Percentiles rank a stretch among this genome's conserved stretches.
phyloP scores from a whole-genome alignment of 1,140 invertebrate genomes.

The Microplitis mediator region DNA sequence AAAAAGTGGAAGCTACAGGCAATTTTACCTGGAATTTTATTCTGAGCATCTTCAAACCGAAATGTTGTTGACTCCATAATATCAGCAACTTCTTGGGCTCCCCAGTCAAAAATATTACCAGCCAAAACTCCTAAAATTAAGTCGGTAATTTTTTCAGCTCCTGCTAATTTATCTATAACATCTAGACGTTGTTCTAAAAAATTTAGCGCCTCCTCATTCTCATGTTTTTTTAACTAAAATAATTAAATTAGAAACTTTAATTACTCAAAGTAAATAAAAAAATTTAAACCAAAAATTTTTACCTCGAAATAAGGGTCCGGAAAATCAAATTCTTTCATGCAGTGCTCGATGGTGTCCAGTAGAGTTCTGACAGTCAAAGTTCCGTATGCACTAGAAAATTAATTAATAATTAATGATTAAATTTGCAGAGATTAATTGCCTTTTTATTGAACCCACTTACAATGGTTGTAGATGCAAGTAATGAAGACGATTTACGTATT shows the following conservation, averaged over 20 bases:
- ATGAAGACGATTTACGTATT: slow-evolving; percentile 81
- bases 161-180: slow-evolving; percentile 64
- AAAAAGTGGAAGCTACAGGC: too few relatives aligned
- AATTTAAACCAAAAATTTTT: slow-evolving; percentile 58
- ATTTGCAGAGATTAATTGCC: slow-evolving; percentile 11
- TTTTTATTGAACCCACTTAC: slow-evolving; percentile 63
- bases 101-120: slow-evolving; percentile 98
- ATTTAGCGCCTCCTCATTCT: slow-evolving; percentile 71
- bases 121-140: slow-evolving; percentile 69
- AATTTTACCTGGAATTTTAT: slow-evolving; percentile 69
- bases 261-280: slow-evolving; percentile 19
- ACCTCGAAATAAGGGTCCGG: slow-evolving; percentile 87
- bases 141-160: slow-evolving; percentile 63
- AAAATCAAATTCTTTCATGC: slow-evolving; percentile 88
- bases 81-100: slow-evolving; percentile 83
- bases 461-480: slow-evolving; percentile 79
- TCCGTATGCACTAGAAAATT: slow-evolving; percentile 78
- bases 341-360: slow-evolving; percentile 91
- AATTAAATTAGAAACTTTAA: slow-evolving; percentile 4
- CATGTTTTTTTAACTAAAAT: slow-evolving; percentile 69
- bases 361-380: slow-evolving; percentile 86
- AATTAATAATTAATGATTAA: slow-evolving; percentile 31
- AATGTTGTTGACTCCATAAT: slow-evolving; percentile 80
- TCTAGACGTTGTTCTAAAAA: slow-evolving; percentile 62
- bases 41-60: slow-evolving; percentile 80